Evolutionary conservation across 2,888 invertebrate genomes (phyloP).

Genomic region (Tuta absoluta): DNA sequence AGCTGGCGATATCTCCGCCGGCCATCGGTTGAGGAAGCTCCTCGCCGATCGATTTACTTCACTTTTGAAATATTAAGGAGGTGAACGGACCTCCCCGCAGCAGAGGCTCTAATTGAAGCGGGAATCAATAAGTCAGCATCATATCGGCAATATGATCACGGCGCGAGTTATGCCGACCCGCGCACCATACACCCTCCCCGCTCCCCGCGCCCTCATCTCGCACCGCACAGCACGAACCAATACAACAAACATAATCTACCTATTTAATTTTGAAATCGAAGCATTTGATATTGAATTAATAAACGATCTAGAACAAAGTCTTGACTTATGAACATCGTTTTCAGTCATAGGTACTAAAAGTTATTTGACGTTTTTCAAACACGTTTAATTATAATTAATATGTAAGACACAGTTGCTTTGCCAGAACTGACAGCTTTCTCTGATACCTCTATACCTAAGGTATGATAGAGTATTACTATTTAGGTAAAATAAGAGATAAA

Average conservation of each 20-base stretch:
- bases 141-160: constrained; percentile 47
- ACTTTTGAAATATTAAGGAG: constrained; percentile 20
- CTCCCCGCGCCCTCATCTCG: constrained; percentile 29
- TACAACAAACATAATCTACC: background rate
- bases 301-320: background rate
- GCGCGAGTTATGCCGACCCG: constrained; percentile 39
- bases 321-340: too few species aligned
- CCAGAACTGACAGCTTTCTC: too few species aligned
- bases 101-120: constrained; percentile 51
- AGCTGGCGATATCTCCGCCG: constrained; percentile 5
- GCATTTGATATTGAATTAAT: background rate
- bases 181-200: background rate
- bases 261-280: background rate
- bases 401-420: too few species aligned
- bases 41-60: constrained; percentile 22
- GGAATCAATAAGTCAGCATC: constrained; percentile 60
- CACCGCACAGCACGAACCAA: constrained; percentile 31
- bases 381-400: too few species aligned
- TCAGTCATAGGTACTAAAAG: too few species aligned
- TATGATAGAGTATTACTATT: too few species aligned
- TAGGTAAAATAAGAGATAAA: too few species aligned
- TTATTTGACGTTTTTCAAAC: too few species aligned
- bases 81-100: constrained; percentile 22
- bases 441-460: too few species aligned
- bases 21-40: constrained; percentile 19